phyloP scores from a whole-genome alignment of 2,113 vertebrate species.

The Rana temporaria region DNA sequence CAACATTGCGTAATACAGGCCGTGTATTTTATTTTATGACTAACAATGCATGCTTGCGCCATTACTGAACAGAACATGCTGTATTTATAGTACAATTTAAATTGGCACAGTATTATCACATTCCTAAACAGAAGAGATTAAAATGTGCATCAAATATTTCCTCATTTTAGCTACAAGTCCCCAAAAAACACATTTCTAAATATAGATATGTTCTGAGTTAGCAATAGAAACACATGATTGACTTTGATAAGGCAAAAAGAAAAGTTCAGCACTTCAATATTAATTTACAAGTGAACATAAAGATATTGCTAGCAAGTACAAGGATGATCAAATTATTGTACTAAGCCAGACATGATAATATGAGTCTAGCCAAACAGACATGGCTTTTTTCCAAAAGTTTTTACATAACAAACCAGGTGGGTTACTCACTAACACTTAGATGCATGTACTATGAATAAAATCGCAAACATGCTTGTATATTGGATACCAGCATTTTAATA shows the following conservation, averaged over 20 bases:
- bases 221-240: not conserved
- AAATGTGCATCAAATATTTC: slow-evolving; percentile 5
- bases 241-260: not conserved
- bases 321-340: too few relatives aligned
- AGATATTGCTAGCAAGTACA: too few relatives aligned
- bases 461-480: too few relatives aligned
- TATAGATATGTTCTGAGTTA: not conserved
- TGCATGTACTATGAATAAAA: too few relatives aligned
- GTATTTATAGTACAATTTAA: slow-evolving; percentile 24
- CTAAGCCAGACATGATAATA: too few relatives aligned
- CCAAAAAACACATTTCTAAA: slow-evolving; percentile 24
- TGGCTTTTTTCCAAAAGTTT: too few relatives aligned
- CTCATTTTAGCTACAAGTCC: not conserved
- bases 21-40: slow-evolving; percentile 7
- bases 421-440: too few relatives aligned
- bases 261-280: too few relatives aligned
- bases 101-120: slow-evolving; percentile 21
- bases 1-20: slow-evolving; percentile 21
- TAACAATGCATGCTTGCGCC: slow-evolving; percentile 1
- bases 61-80: slow-evolving; percentile 37
- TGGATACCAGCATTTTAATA: too few relatives aligned
- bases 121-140: not conserved
- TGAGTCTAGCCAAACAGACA: too few relatives aligned
- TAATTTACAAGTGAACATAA: too few relatives aligned
- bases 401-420: too few relatives aligned